phyloP scores from a whole-genome alignment of 2,113 vertebrate genomes.

The Ictalurus furcatus region DNA sequence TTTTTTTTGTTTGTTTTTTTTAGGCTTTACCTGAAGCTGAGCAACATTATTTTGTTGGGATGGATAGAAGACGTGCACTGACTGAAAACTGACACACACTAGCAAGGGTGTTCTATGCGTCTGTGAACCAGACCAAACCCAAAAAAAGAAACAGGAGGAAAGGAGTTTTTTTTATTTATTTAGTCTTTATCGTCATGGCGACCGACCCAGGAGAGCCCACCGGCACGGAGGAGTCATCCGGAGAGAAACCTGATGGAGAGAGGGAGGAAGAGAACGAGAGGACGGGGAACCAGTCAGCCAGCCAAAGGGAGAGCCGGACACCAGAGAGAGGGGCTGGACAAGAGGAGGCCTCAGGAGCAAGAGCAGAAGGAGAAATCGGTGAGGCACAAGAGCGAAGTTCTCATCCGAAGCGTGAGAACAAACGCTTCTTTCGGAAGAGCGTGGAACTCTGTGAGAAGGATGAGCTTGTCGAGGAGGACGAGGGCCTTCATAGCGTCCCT shows the following conservation, averaged over 20 bases:
- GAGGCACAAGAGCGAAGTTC: constrained; percentile 46
- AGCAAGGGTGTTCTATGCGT: constrained; percentile 33
- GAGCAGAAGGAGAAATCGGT: constrained; percentile 54
- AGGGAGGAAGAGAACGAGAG: constrained; percentile 63
- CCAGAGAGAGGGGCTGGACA: constrained; percentile 52
- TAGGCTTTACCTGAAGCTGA: constrained; percentile 69
- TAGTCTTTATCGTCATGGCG: constrained; percentile 75
- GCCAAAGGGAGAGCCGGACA: constrained; percentile 63
- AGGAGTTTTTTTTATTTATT: background rate
- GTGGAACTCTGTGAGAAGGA: constrained; percentile 84
- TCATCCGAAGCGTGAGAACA: constrained; percentile 76
- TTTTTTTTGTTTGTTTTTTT: constrained; percentile 54
- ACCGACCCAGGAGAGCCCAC: constrained; percentile 88
- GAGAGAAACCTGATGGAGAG: constrained; percentile 83
- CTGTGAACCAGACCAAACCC: constrained; percentile 26
- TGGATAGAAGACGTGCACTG: constrained; percentile 53
- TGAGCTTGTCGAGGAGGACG: constrained; percentile 68
- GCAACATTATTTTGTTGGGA: constrained; percentile 47
- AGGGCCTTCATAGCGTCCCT: constrained; percentile 66
- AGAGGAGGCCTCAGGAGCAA: constrained; percentile 57
- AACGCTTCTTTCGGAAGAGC: constrained; percentile 88
- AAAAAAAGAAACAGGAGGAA: constrained; percentile 15
- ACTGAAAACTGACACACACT: constrained; percentile 39
- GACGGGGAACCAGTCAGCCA: constrained; percentile 58
- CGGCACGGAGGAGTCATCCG: constrained; percentile 82